A percentile compares a stretch with the other conserved stretches of the same genome.
Conservation (phyloP, 2,888 invertebrate genomes). For the Limnephilus marmoratus region DNA sequence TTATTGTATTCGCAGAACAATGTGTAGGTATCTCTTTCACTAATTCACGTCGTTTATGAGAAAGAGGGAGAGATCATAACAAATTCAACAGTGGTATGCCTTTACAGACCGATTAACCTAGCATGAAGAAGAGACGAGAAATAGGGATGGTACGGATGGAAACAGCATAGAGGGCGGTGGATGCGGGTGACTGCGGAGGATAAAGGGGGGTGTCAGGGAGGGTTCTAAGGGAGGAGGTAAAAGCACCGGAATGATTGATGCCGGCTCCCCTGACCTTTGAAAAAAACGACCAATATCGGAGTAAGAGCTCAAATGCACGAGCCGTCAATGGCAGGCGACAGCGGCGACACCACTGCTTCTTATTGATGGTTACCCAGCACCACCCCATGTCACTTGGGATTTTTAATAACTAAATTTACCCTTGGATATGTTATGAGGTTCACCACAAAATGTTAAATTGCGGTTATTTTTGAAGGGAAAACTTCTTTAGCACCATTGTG, state of each 20-base stretch:
- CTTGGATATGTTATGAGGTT: neutral
- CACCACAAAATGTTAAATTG: too few relatives aligned
- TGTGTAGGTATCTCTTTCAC: neutral
- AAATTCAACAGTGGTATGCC: neutral
- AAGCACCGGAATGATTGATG: constrained; percentile 52
- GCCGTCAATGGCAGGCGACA: constrained; percentile 40
- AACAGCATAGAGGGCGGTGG: neutral
- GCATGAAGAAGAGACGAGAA: neutral
- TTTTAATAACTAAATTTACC: constrained; percentile 4
- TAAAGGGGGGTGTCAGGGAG: neutral
- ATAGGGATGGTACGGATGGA: neutral
- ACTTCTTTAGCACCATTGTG: too few relatives aligned
- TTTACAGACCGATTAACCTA: neutral
- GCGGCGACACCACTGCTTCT: neutral
- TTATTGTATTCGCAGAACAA: too few relatives aligned
- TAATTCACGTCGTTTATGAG: neutral
- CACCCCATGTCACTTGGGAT: neutral
- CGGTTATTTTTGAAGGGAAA: too few relatives aligned
- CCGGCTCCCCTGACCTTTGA: constrained; percentile 39
- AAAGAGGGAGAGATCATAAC: neutral
- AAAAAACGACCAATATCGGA: constrained; percentile 39
- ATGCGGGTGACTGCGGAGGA: neutral
- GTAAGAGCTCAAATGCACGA: constrained; percentile 44
- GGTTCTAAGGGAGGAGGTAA: constrained; percentile 15
- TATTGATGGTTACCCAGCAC: constrained; percentile 30